These are phyloP conservation scores for Synodontis membranacea DNA, from an alignment of 2,113 vertebrate genomes.

Conservation along the genomic window DNA sequence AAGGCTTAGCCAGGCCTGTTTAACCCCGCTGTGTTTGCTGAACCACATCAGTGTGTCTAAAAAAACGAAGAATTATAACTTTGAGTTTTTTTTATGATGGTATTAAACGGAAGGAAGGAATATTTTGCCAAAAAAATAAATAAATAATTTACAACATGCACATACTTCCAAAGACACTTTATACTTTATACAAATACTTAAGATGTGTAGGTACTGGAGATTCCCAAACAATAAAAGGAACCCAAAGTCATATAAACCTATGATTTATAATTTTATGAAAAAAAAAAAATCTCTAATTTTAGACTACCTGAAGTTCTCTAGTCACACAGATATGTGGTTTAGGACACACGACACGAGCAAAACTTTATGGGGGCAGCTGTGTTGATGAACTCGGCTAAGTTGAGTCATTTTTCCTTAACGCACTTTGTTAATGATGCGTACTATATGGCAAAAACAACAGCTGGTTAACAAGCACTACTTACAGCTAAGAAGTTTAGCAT, in stretches of 20 bases:
- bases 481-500: neutral
- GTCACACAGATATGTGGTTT: neutral
- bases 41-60: neutral
- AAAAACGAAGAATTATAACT: neutral
- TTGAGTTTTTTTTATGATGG: neutral
- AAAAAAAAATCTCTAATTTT: neutral
- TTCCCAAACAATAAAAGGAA: neutral
- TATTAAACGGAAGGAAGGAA: too few species aligned
- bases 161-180: neutral
- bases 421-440: neutral
- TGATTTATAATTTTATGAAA: too few species aligned
- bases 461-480: neutral
- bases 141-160: neutral
- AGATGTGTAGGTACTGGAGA: neutral
- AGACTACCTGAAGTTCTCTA: neutral
- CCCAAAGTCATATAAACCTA: neutral
- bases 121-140: neutral
- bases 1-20: neutral
- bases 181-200: too few species aligned
- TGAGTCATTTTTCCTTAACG: neutral
- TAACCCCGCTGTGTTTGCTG: neutral
- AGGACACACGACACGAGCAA: neutral
- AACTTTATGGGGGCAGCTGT: neutral
- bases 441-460: neutral
- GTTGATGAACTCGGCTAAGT: neutral